These are phyloP conservation scores for Drosophila orena DNA, from an alignment of 1,140 invertebrate species.

Conservation along the genomic window DNA sequence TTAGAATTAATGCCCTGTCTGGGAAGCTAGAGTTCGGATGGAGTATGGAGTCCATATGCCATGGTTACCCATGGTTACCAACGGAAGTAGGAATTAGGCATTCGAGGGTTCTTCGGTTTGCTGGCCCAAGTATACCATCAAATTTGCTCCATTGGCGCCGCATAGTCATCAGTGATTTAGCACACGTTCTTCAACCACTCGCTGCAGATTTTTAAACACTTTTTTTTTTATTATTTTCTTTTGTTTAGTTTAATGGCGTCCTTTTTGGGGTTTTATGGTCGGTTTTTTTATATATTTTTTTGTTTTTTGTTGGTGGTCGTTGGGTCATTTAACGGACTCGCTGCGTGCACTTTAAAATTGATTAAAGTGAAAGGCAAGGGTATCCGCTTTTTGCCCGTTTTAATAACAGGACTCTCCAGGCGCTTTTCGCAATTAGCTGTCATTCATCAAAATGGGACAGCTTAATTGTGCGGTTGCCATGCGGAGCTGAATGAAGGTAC, in stretches of 20 bases:
- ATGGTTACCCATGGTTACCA: constrained; percentile 51
- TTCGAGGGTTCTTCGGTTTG: constrained; percentile 7
- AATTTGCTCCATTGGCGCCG: constrained; percentile 72
- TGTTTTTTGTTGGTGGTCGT: too few relatives aligned
- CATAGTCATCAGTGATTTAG: constrained; percentile 69
- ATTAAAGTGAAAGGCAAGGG: constrained; percentile 71
- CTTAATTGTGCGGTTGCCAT: constrained; percentile 24
- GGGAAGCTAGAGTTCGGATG: neutral
- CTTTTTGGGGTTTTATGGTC: constrained; percentile 63
- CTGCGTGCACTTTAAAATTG: constrained; percentile 62
- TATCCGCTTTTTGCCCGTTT: constrained; percentile 34
- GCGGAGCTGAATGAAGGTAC: constrained; percentile 4
- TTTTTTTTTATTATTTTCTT: constrained; percentile 3
- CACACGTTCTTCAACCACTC: constrained; percentile 60
- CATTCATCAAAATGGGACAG: constrained; percentile 66
- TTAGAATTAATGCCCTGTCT: constrained; percentile 46
- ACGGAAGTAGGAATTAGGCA: constrained; percentile 63
- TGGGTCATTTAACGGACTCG: constrained; percentile 42
- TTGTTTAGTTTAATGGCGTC: constrained; percentile 61
- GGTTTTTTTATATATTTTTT: too few relatives aligned
- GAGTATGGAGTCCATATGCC: constrained; percentile 34
- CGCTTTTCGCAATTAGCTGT: constrained; percentile 67
- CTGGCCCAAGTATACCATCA: constrained; percentile 17
- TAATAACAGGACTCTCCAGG: constrained; percentile 67
- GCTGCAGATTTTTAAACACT: constrained; percentile 32